Evolutionary conservation across 2,888 invertebrate species (phyloP).

Genomic region (Capitulum mitella): DNA sequence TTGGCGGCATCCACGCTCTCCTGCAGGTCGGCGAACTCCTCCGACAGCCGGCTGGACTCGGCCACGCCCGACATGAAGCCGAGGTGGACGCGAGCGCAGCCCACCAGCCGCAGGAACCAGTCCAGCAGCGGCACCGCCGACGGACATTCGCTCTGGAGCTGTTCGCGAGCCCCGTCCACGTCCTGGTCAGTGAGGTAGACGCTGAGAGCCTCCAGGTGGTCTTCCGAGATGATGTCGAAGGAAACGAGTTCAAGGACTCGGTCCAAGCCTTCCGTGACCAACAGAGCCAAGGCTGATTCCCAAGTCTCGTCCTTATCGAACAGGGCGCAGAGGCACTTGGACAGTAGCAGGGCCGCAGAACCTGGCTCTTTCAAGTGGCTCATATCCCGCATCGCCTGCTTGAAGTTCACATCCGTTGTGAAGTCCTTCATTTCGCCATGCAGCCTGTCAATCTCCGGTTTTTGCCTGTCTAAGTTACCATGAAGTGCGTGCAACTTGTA

Average conservation of each 20-base stretch:
- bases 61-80: not conserved
- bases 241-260: not conserved
- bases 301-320: not conserved
- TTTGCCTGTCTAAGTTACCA: not conserved
- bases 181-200: not conserved
- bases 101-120: not conserved
- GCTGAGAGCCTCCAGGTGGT: not conserved
- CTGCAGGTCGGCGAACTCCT: not conserved
- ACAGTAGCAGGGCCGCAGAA: not conserved
- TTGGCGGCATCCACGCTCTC: not conserved
- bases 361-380: not conserved
- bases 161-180: no score
- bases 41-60: not conserved
- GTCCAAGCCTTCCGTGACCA: not conserved
- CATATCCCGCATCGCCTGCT: not conserved
- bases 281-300: not conserved
- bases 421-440: not conserved
- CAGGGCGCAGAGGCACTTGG: not conserved
- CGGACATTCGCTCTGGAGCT: not conserved
- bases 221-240: not conserved
- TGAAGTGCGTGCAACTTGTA: not conserved
- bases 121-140: not conserved
- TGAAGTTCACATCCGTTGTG: not conserved
- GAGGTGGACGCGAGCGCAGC: not conserved
- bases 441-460: not conserved